These are phyloP conservation scores for Aldabrachelys gigantea DNA, from an alignment of 2,113 vertebrate species.

Conservation along the genomic window DNA sequence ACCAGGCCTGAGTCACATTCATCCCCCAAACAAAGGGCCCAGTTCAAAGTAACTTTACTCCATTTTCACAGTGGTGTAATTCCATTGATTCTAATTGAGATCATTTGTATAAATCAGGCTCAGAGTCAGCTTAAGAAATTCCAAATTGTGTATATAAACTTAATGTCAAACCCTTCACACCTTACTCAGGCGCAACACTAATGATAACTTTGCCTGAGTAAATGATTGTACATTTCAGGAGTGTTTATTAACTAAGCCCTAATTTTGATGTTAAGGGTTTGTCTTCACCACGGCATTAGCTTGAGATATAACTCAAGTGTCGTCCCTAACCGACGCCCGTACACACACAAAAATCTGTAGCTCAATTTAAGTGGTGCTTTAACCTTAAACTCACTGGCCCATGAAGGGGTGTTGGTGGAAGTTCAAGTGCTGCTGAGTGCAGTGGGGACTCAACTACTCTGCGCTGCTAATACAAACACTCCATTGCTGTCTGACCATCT, in stretches of 20 bases:
- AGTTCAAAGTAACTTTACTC: rapidly evolving
- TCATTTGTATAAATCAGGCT: not conserved
- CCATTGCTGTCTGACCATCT: not conserved
- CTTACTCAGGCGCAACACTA: not conserved
- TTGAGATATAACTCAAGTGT: not conserved
- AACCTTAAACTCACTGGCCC: not conserved
- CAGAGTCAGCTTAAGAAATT: slow-evolving; percentile 8
- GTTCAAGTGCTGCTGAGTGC: not conserved
- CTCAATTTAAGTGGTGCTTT: not conserved
- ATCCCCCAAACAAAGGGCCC: not conserved
- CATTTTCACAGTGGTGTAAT: not conserved
- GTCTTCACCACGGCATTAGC: not conserved
- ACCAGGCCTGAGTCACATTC: not conserved
- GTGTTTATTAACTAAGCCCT: not conserved
- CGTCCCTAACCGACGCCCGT: no score
- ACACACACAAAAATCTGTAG: not conserved
- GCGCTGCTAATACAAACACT: not conserved
- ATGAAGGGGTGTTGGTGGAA: not conserved
- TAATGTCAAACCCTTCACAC: not conserved
- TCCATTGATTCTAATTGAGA: not conserved
- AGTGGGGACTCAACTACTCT: not conserved
- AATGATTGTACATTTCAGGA: not conserved
- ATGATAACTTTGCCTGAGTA: not conserved
- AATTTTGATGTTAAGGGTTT: not conserved
- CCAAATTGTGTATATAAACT: not conserved